A percentile compares a stretch with the other conserved stretches of the same genome.
Conservation (phyloP, 2,113 vertebrate genomes). For the Nycticebus coucang region DNA sequence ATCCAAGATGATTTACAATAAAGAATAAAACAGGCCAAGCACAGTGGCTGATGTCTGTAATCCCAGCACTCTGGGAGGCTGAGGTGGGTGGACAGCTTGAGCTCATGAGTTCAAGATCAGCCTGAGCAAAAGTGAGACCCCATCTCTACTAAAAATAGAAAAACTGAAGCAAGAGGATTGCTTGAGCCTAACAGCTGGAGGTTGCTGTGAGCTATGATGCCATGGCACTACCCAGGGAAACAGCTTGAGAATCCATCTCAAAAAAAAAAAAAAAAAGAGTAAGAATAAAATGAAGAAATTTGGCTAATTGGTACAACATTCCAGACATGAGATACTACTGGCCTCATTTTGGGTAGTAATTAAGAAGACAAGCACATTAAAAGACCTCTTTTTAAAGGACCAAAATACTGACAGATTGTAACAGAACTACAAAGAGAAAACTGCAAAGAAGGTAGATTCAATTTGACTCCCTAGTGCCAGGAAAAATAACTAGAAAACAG, state of each 20-base stretch:
- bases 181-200: too few species aligned
- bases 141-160: too few species aligned
- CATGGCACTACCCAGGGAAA: too few species aligned
- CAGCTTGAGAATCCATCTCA: too few species aligned
- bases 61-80: too few species aligned
- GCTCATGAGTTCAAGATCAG: too few species aligned
- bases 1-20: not conserved
- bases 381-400: not conserved
- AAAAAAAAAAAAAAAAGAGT: not conserved
- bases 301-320: not conserved
- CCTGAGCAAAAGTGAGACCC: too few species aligned
- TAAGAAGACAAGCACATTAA: not conserved
- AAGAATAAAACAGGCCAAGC: not conserved
- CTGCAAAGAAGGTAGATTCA: not conserved
- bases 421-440: not conserved
- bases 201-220: too few species aligned
- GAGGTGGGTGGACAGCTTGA: too few species aligned
- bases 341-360: not conserved
- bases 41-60: too few species aligned
- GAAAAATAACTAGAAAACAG: not conserved
- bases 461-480: not conserved
- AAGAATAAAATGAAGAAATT: not conserved
- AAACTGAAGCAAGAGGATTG: too few species aligned
- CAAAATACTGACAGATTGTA: not conserved
- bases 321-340: not conserved